These are phyloP conservation scores for Crax fasciolata DNA, from an alignment of 2,797 vertebrate genomes.

Conservation along the genomic window DNA sequence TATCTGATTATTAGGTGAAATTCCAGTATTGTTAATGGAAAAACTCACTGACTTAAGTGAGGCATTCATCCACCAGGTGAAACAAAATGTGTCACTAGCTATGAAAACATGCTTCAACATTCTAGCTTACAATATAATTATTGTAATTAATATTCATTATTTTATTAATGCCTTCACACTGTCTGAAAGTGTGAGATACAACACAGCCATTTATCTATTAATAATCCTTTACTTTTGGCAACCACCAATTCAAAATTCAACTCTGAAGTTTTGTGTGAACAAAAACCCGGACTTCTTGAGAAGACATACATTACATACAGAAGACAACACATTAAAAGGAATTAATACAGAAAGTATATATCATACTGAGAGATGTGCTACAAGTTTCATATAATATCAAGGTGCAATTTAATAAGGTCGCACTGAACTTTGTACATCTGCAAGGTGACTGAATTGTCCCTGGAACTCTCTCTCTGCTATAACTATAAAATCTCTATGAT, in stretches of 20 bases:
- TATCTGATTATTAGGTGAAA: background rate
- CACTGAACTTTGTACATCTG: background rate
- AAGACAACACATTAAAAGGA: background rate
- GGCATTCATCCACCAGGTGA: background rate
- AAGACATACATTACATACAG: too few relatives aligned
- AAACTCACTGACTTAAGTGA: background rate
- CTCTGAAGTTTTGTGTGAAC: background rate
- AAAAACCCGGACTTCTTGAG: background rate
- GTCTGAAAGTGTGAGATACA: background rate
- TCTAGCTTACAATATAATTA: background rate
- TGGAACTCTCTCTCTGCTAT: background rate
- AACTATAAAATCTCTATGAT: constrained; percentile 30
- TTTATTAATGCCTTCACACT: background rate
- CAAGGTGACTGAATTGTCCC: constrained; percentile 20
- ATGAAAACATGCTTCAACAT: background rate
- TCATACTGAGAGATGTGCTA: background rate
- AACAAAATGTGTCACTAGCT: background rate
- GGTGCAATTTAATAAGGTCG: constrained; percentile 19
- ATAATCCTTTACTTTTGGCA: background rate
- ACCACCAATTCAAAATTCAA: background rate
- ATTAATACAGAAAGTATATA: background rate
- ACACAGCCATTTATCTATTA: background rate
- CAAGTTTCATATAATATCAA: background rate
- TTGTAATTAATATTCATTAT: background rate
- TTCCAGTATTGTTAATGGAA: background rate